Conservation (phyloP, 2,888 invertebrate species). For the Dascillus cervinus region DNA sequence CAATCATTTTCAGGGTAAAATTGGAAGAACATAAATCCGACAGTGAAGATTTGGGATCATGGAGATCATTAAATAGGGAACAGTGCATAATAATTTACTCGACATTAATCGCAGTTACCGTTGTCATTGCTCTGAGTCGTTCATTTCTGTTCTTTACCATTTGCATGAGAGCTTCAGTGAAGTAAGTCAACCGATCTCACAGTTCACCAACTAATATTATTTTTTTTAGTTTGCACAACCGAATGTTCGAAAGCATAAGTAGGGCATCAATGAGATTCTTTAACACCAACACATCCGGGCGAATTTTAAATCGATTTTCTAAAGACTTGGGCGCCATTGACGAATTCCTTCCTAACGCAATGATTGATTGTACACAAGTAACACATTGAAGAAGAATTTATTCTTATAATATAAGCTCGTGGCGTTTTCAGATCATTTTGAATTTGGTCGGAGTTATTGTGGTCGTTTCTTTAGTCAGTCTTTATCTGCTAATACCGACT, state of each 20-base stretch:
- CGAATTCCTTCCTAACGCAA: conserved; percentile 44
- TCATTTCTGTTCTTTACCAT: conserved; percentile 49
- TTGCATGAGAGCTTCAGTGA: conserved; percentile 56
- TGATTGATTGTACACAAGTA: conserved; percentile 43
- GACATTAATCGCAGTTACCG: conserved; percentile 37
- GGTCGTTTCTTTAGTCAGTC: conserved; percentile 63
- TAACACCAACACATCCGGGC: conserved; percentile 63
- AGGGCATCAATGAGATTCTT: conserved; percentile 64
- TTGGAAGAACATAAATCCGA: conserved; percentile 24
- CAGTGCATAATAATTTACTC: conserved; percentile 41
- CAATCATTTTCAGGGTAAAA: conserved; percentile 23
- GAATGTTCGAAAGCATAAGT: conserved; percentile 65
- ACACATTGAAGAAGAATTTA: conserved; percentile 9
- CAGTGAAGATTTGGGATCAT: conserved; percentile 15
- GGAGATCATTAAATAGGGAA: conserved; percentile 22
- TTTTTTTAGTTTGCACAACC: conserved; percentile 61
- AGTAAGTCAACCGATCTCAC: conserved; percentile 17
- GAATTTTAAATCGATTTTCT: conserved; percentile 62
- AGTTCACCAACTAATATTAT: background rate
- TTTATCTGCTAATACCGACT: conserved; percentile 59
- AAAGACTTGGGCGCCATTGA: conserved; percentile 59
- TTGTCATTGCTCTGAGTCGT: conserved; percentile 40
- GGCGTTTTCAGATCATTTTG: conserved; percentile 46
- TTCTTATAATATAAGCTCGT: background rate
- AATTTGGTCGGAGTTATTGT: conserved; percentile 70